These are phyloP conservation scores for Galeruca laticollis DNA, from an alignment of 2,888 invertebrate species.

Conservation along the genomic window DNA sequence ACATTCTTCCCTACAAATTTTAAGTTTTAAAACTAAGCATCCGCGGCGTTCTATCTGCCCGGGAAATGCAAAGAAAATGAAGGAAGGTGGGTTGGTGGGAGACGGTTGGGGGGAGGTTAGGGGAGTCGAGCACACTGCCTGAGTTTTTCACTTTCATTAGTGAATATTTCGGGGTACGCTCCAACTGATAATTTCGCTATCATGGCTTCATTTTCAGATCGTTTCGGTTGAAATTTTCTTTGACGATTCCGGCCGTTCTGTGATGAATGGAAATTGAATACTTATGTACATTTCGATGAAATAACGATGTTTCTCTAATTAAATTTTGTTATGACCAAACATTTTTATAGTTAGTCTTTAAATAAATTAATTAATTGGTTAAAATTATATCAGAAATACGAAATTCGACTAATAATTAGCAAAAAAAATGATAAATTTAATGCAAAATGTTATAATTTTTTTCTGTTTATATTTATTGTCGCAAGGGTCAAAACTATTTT, in stretches of 20 bases:
- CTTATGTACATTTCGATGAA: background rate
- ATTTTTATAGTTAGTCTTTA: background rate
- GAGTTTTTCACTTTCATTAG: conserved; percentile 64
- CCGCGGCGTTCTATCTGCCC: conserved; percentile 58
- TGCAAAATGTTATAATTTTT: too few relatives aligned
- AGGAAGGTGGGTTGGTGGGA: conserved; percentile 51
- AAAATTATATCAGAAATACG: too few relatives aligned
- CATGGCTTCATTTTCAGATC: conserved; percentile 41
- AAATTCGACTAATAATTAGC: too few relatives aligned
- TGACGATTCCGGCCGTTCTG: conserved; percentile 28
- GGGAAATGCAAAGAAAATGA: conserved; percentile 62
- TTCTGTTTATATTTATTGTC: too few relatives aligned
- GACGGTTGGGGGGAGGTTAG: conserved; percentile 31
- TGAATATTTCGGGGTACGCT: conserved; percentile 52
- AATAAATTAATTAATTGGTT: too few relatives aligned
- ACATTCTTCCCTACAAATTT: conserved; percentile 66
- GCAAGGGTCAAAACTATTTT: too few relatives aligned
- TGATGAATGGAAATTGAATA: conserved; percentile 22
- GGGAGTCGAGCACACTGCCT: conserved; percentile 46
- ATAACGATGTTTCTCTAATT: background rate
- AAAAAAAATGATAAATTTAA: too few relatives aligned
- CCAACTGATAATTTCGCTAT: conserved; percentile 46
- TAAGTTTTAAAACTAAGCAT: conserved; percentile 68
- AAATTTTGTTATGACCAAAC: background rate
- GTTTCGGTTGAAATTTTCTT: conserved; percentile 39